Conservation (phyloP, 2,113 vertebrate species). For the Misgurnus mizolepis region DNA sequence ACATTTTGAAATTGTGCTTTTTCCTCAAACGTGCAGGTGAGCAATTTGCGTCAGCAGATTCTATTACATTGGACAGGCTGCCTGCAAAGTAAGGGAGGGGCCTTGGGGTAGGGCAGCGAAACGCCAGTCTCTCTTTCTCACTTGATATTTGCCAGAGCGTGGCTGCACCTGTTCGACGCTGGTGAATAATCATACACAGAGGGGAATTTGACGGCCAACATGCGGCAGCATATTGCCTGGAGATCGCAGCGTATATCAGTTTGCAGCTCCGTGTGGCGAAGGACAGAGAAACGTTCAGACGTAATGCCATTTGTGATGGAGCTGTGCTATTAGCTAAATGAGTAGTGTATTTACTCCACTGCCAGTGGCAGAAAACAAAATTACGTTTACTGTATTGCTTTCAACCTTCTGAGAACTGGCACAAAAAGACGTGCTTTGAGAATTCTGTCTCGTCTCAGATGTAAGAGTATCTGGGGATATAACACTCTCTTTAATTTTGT, state of each 20-base stretch:
- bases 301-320: constrained; percentile 24
- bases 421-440: neutral
- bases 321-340: constrained; percentile 49
- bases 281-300: neutral
- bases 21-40: constrained; percentile 46
- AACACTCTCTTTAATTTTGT: constrained; percentile 31
- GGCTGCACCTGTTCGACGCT: constrained; percentile 47
- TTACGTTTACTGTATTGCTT: constrained; percentile 31
- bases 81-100: constrained; percentile 16
- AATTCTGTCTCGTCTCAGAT: neutral
- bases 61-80: constrained; percentile 42
- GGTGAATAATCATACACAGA: constrained; percentile 52
- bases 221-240: constrained; percentile 42
- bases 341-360: constrained; percentile 40
- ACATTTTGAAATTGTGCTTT: constrained; percentile 33
- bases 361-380: constrained; percentile 16
- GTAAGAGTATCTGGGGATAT: constrained; percentile 23
- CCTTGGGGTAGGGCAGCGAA: constrained; percentile 28
- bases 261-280: constrained; percentile 19
- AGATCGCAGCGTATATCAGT: constrained; percentile 36
- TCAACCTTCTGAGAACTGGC: neutral
- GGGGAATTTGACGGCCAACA: constrained; percentile 44
- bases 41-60: constrained; percentile 50
- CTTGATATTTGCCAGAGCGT: constrained; percentile 28
- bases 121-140: constrained; percentile 18